phyloP scores from a whole-genome alignment of 2,888 invertebrate genomes.

The Pristionchus arcanus region DNA sequence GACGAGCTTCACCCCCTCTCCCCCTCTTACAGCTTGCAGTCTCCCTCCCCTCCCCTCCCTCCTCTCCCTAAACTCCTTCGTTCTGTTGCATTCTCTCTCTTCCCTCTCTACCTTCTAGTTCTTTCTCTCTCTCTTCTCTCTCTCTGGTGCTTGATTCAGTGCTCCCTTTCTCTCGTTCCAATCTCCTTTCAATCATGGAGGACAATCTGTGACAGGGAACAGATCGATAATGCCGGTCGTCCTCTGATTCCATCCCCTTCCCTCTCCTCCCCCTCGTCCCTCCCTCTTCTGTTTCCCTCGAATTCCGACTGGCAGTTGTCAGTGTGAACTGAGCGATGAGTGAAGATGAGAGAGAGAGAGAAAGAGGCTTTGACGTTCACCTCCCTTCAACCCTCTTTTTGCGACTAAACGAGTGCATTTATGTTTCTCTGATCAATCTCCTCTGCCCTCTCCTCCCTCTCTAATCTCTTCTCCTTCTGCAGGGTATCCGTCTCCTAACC shows the following conservation, averaged over 20 bases:
- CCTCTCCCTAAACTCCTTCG: not conserved
- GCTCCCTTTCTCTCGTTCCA: slow-evolving; percentile 6
- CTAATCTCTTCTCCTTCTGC: not conserved
- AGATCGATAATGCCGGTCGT: slow-evolving; percentile 31
- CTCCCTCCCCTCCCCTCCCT: not conserved
- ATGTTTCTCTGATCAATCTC: not conserved
- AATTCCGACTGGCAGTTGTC: slow-evolving; percentile 39
- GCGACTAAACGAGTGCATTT: not conserved
- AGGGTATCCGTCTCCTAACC: slow-evolving; percentile 36
- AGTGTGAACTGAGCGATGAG: slow-evolving; percentile 49
- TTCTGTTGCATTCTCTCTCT: slow-evolving; percentile 8
- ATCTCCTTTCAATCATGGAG: slow-evolving; percentile 28
- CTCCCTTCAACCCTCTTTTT: slow-evolving; percentile 9
- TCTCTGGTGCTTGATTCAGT: not conserved
- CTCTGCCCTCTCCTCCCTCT: not conserved
- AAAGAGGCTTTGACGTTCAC: slow-evolving; percentile 29
- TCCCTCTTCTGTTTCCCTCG: slow-evolving; percentile 34
- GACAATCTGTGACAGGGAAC: not conserved
- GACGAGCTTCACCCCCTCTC: not conserved
- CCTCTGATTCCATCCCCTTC: not conserved
- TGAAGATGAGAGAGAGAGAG: slow-evolving; percentile 36
- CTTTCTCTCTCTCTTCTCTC: slow-evolving; percentile 22
- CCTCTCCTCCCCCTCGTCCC: not conserved
- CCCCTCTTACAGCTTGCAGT: slow-evolving; percentile 45
- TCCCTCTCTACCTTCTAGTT: slow-evolving; percentile 20